phyloP scores from a whole-genome alignment of 2,888 invertebrate species.

The Drosophila paucipuncta region DNA sequence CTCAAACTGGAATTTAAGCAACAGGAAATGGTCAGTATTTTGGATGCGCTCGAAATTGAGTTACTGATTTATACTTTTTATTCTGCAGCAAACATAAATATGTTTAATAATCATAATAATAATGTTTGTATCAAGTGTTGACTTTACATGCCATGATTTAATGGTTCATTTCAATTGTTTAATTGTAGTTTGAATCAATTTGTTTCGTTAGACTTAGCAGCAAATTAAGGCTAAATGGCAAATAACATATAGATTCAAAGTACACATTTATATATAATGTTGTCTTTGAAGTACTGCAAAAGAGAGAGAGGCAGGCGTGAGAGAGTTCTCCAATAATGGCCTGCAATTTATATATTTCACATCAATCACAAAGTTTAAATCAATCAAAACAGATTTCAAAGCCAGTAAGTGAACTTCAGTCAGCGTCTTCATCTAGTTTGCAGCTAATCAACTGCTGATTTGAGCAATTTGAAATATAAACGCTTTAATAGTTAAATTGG shows the following conservation, averaged over 20 bases:
- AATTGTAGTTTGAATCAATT: not conserved
- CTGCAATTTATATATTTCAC: not conserved
- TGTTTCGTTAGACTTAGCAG: not conserved
- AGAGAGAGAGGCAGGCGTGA: not conserved
- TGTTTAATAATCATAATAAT: not conserved
- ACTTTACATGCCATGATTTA: not conserved
- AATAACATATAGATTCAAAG: not conserved
- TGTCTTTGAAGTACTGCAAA: not conserved
- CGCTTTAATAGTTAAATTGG: not conserved
- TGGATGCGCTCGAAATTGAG: slow-evolving; percentile 4
- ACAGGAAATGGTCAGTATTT: slow-evolving; percentile 63
- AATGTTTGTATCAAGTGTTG: not conserved
- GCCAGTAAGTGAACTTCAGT: not conserved
- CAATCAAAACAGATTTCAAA: too few species aligned
- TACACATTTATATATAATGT: not conserved
- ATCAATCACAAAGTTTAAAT: not conserved
- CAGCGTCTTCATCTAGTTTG: not conserved
- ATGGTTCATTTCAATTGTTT: not conserved
- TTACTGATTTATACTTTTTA: not conserved
- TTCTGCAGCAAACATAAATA: not conserved
- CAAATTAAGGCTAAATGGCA: not conserved
- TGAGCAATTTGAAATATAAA: not conserved
- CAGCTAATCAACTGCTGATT: not conserved
- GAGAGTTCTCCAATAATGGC: not conserved
- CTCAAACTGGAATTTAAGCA: slow-evolving; percentile 56